Evolutionary conservation across 2,113 vertebrate genomes (phyloP).

Genomic region (Halichoerus grypus): DNA sequence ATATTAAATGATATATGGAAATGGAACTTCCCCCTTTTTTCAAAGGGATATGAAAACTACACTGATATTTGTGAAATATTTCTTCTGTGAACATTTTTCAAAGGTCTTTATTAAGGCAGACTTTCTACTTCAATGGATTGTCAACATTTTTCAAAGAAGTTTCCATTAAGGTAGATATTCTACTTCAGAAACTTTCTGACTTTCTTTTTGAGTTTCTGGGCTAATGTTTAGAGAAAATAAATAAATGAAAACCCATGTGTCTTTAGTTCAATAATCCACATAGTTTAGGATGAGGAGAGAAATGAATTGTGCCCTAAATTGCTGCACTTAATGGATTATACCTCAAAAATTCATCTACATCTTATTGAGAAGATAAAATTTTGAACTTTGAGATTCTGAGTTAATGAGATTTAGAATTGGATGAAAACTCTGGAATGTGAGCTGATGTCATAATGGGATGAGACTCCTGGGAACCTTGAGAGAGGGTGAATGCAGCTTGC

Average conservation of each 20-base stretch:
- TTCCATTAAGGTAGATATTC: neutral
- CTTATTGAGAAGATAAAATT: neutral
- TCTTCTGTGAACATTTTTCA: constrained; percentile 22
- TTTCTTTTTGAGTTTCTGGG: neutral
- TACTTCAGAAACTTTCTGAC: neutral
- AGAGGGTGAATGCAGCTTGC: neutral
- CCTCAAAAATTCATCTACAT: neutral
- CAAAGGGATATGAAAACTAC: neutral
- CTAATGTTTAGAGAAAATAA: neutral
- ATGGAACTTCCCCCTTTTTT: neutral
- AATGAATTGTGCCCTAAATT: neutral
- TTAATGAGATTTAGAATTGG: neutral
- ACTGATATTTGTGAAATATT: constrained; percentile 1
- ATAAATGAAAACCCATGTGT: neutral
- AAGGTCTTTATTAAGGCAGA: neutral
- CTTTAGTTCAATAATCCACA: neutral
- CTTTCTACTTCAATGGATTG: neutral
- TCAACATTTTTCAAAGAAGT: neutral
- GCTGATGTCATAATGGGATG: neutral
- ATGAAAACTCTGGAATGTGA: neutral
- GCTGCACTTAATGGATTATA: neutral
- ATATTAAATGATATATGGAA: neutral
- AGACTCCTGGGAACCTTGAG: neutral
- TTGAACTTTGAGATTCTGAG: neutral
- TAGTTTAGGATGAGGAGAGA: neutral